Conservation (phyloP, 2,888 invertebrate genomes). For the Drosophila mettleri region DNA sequence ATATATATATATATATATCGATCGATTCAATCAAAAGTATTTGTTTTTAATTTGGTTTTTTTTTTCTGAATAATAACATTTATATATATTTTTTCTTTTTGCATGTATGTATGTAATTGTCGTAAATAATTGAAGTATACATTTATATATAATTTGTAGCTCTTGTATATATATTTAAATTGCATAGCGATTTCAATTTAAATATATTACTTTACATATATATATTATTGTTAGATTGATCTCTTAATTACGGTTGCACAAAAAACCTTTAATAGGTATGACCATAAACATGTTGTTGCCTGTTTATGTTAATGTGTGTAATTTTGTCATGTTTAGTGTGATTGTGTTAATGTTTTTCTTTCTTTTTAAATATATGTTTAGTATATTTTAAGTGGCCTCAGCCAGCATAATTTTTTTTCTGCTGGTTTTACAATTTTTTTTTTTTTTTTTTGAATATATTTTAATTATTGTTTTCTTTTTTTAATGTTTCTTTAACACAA, state of each 20-base stretch:
- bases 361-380: conserved; percentile 37
- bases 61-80: conserved; percentile 44
- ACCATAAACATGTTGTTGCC: conserved; percentile 43
- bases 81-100: conserved; percentile 35
- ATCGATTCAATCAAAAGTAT: conserved; percentile 23
- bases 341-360: conserved; percentile 12
- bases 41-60: conserved; percentile 22
- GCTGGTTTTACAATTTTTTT: conserved; percentile 75
- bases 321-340: conserved; percentile 30
- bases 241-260: conserved; percentile 59
- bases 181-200: conserved; percentile 35
- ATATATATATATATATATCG: conserved; percentile 36
- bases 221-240: conserved; percentile 1
- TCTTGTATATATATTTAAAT: conserved; percentile 35
- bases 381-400: conserved; percentile 72
- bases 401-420: conserved; percentile 80
- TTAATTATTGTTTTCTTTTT: conserved; percentile 32
- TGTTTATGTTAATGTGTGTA: conserved; percentile 49
- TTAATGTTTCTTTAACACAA: conserved; percentile 56
- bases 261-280: conserved; percentile 81
- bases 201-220: conserved; percentile 3
- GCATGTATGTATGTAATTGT: conserved; percentile 11
- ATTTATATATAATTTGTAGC: conserved; percentile 25
- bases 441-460: conserved; percentile 62
- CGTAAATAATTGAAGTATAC: conserved; percentile 36